Evolutionary conservation across 2,797 vertebrate genomes (phyloP).

Genomic region (Allobates femoralis): DNA sequence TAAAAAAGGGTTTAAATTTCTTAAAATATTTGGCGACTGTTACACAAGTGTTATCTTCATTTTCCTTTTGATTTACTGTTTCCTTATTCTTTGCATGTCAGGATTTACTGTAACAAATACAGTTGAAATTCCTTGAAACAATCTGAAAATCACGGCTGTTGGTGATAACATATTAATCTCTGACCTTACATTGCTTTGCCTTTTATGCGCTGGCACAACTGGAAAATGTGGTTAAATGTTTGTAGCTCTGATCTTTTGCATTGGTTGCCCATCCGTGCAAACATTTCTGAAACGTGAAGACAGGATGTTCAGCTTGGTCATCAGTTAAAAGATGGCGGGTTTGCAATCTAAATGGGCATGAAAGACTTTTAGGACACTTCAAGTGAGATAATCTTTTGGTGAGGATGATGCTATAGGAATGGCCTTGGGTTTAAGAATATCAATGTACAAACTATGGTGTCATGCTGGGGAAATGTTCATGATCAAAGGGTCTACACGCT

Average conservation of each 20-base stretch:
- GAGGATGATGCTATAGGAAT: background rate
- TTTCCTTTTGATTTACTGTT: slow-evolving; percentile 10
- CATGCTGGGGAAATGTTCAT: background rate
- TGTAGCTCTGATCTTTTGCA: slow-evolving; percentile 3
- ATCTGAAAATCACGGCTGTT: background rate
- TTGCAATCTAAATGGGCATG: slow-evolving; percentile 27
- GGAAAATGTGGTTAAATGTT: slow-evolving; percentile 1
- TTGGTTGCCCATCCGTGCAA: slow-evolving; percentile 14
- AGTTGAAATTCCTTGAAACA: background rate
- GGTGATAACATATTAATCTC: background rate
- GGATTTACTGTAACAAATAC: background rate
- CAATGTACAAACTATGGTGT: background rate
- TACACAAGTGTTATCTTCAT: background rate
- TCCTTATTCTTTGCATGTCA: background rate
- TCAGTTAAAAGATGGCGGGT: background rate
- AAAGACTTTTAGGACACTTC: background rate
- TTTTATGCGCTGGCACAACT: background rate
- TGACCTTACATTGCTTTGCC: background rate
- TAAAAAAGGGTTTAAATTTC: background rate
- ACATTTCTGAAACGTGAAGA: background rate
- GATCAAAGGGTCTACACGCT: slow-evolving; percentile 6
- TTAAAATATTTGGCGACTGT: background rate
- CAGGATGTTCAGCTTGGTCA: background rate
- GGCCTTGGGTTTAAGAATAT: background rate
- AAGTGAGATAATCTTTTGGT: background rate